Evolutionary conservation across 2,113 vertebrate species (phyloP), one percentile per base, ranked within the genome.

Genomic region (Chloroceryle aenea): DNA sequence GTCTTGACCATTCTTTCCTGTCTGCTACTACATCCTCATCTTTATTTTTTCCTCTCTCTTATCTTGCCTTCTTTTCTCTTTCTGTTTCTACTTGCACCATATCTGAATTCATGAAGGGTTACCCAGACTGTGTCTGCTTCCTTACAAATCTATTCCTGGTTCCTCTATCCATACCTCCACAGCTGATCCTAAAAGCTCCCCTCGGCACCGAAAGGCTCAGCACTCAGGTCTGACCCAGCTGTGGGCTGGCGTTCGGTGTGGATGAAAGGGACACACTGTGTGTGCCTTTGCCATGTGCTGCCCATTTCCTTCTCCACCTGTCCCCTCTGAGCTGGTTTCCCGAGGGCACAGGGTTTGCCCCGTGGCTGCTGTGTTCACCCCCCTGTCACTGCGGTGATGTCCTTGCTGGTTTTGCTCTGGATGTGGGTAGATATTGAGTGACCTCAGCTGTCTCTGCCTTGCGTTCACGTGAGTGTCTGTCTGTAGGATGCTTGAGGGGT

Each of bases 261-360:
- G 59, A 55, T n/a, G n/a, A 27, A 34, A 16, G 43, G 55, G 59
- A 72, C 59, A 45, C 27, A 34, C 32, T 8, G 4, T 12, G 9
- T 1, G 16, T 13, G 21, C 69, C 14, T 64, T 58, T 63, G 22
- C 34, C 50, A 15, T 0, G 1, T 12, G 21, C 40, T 17, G 21
- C 69, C 12, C 0, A 0, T 73, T 48, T 59, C 15, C 61, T 64
- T 73, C 66, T 43, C 36, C 42, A 1, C 7, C 1, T 14, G 3
- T 20, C 29, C 50, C 13, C 34, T 63, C 38, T 10, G 58, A 55
- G 19, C 47, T 52, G 53, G 3, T 12, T 50, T 20, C 25, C 61
- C 7, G 29, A 20, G 74, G 32, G 2, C 75, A 25, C 1, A 6
- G 36, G 58, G 14, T 12, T 79, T 19, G 10, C 40, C 34, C 9